Evolutionary conservation across 2,888 invertebrate genomes (phyloP).

Genomic region (Platycheirus albimanus): DNA sequence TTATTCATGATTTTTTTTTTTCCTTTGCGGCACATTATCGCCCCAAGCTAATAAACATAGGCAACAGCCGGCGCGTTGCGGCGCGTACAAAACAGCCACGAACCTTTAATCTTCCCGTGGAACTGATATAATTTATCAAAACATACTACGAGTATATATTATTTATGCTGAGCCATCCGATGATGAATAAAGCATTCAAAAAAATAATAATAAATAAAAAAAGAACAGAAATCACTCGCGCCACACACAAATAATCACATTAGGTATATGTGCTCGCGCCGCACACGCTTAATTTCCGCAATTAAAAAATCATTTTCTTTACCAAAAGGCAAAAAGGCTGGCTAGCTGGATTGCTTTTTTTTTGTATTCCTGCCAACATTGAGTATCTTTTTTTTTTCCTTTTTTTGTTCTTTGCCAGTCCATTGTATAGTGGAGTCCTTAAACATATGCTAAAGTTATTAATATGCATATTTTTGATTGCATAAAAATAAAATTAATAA

Average conservation of each 20-base stretch:
- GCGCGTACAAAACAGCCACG: neutral
- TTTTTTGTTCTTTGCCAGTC: neutral
- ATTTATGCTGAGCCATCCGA: slow-evolving; percentile 70
- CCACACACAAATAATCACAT: slow-evolving; percentile 73
- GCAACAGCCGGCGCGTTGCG: neutral
- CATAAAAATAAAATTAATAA: slow-evolving; percentile 16
- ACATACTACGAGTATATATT: slow-evolving; percentile 44
- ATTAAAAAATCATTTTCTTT: slow-evolving; percentile 82
- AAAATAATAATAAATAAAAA: slow-evolving; percentile 17
- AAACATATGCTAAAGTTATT: slow-evolving; percentile 4
- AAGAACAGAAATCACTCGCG: slow-evolving; percentile 37
- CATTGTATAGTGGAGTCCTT: slow-evolving; percentile 28
- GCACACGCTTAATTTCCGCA: slow-evolving; percentile 80
- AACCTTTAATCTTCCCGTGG: slow-evolving; percentile 49
- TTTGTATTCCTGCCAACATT: slow-evolving; percentile 1
- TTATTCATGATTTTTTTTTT: slow-evolving; percentile 8
- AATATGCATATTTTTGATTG: slow-evolving; percentile 8
- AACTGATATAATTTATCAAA: slow-evolving; percentile 68
- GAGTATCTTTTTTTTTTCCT: slow-evolving; percentile 2
- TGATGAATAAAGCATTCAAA: slow-evolving; percentile 72
- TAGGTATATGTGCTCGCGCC: slow-evolving; percentile 60
- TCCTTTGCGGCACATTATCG: slow-evolving; percentile 6
- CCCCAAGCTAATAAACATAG: slow-evolving; percentile 38
- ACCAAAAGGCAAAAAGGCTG: too few relatives aligned
- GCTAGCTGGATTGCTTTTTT: slow-evolving; percentile 30